Conservation (phyloP, 1,140 invertebrate species). For the Caenorhabditis briggsae region DNA sequence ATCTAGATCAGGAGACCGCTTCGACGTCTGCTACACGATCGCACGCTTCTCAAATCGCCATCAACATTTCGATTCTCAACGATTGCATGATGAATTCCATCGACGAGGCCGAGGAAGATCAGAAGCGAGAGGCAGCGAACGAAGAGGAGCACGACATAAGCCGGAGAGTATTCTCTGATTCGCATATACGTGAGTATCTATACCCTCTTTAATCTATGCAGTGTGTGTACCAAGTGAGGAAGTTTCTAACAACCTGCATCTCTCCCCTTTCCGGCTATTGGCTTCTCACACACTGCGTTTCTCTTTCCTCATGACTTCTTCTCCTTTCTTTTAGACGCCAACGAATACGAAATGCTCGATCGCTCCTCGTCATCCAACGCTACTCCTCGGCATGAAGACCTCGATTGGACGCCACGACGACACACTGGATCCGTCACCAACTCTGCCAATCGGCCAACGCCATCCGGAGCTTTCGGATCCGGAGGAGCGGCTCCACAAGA, state of each 20-base stretch:
- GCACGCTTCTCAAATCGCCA: slow-evolving; percentile 27
- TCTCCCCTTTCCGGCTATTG: too few relatives aligned
- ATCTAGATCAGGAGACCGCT: neutral
- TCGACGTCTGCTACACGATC: neutral
- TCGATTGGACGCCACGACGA: slow-evolving; percentile 33
- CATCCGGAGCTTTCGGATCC: slow-evolving; percentile 10
- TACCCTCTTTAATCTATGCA: neutral
- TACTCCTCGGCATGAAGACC: slow-evolving; percentile 28
- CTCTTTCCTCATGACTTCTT: neutral
- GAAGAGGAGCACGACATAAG: neutral
- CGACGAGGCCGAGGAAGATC: slow-evolving; percentile 2
- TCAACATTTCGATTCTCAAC: slow-evolving; percentile 49
- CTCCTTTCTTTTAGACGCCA: neutral
- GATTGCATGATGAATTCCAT: slow-evolving; percentile 48
- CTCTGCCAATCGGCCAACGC: neutral
- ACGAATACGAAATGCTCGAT: slow-evolving; percentile 40
- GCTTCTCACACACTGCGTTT: neutral
- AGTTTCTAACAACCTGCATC: neutral
- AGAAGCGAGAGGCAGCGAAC: neutral
- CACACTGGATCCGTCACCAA: neutral
- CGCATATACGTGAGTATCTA: slow-evolving; percentile 7
- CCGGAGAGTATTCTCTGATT: neutral
- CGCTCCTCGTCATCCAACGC: slow-evolving; percentile 16
- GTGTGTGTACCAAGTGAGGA: neutral
- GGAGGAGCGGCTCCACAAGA: slow-evolving; percentile 2